Percentiles rank a stretch among this genome's conserved stretches.
These are phyloP conservation scores for Cyprinella venusta DNA, from an alignment of 2,797 vertebrate genomes.

Conservation along the genomic window DNA sequence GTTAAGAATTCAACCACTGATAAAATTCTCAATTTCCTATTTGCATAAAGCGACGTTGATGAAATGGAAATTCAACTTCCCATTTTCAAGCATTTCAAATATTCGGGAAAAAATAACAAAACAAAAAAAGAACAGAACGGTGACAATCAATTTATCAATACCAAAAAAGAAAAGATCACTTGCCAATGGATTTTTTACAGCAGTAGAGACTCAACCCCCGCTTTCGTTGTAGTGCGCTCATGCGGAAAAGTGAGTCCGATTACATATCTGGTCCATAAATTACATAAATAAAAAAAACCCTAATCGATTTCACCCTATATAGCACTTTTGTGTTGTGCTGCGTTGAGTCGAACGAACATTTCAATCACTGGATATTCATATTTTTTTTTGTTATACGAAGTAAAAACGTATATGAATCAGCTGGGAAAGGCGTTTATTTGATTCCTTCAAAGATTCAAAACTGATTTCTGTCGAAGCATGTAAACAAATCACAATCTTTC, in stretches of 20 bases:
- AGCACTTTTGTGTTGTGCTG: slow-evolving; percentile 48
- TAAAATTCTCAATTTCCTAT: slow-evolving; percentile 71
- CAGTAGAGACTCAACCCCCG: slow-evolving; percentile 76
- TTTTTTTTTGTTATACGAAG: neutral
- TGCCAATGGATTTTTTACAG: slow-evolving; percentile 76
- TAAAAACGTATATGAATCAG: slow-evolving; percentile 10
- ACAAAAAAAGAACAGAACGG: slow-evolving; percentile 62
- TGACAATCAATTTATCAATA: slow-evolving; percentile 72
- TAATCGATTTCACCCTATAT: slow-evolving; percentile 34
- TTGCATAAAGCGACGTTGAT: slow-evolving; percentile 77
- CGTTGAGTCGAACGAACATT: slow-evolving; percentile 12
- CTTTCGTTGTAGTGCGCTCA: slow-evolving; percentile 63
- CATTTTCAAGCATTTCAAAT: slow-evolving; percentile 68
- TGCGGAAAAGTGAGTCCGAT: slow-evolving; percentile 63
- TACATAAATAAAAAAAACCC: slow-evolving; percentile 73
- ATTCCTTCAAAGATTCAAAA: slow-evolving; percentile 43
- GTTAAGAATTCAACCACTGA: slow-evolving; percentile 72
- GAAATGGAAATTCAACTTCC: slow-evolving; percentile 67
- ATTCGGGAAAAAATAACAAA: slow-evolving; percentile 23
- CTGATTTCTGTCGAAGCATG: slow-evolving; percentile 54
- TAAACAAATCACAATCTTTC: slow-evolving; percentile 62
- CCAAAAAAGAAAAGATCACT: slow-evolving; percentile 75
- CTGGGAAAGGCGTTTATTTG: slow-evolving; percentile 44
- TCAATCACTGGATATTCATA: slow-evolving; percentile 46
- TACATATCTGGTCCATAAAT: slow-evolving; percentile 77